phyloP scores from a whole-genome alignment of 2,797 vertebrate species.

The Clarias laeviceps region DNA sequence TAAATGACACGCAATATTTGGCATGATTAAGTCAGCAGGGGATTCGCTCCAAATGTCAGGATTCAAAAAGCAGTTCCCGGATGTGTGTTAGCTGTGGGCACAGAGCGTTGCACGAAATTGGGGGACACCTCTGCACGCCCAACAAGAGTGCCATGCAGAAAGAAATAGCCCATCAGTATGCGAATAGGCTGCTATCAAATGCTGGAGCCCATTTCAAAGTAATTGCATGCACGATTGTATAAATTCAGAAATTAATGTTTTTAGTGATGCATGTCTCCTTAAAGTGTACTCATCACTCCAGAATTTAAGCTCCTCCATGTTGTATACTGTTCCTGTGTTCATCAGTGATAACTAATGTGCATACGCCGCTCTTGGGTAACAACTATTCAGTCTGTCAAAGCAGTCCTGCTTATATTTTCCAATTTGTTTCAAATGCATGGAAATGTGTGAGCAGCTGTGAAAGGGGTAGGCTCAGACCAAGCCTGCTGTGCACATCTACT shows the following conservation, averaged over 20 bases:
- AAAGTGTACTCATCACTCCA: not conserved
- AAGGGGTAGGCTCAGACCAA: conserved; percentile 37
- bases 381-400: conserved; percentile 25
- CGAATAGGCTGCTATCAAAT: not conserved
- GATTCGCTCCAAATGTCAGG: conserved; percentile 80
- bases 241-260: not conserved
- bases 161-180: conserved; percentile 25
- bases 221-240: not conserved
- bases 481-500: conserved; percentile 43
- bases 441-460: conserved; percentile 44
- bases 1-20: conserved; percentile 81
- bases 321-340: not conserved
- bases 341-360: not conserved
- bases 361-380: conserved; percentile 22
- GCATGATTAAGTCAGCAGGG: conserved; percentile 81
- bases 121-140: conserved; percentile 24
- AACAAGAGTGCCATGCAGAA: conserved; percentile 14
- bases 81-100: conserved; percentile 45
- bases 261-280: not conserved
- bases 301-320: not conserved
- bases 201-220: no score
- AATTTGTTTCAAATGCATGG: conserved; percentile 41
- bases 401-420: conserved; percentile 28
- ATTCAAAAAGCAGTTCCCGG: conserved; percentile 66
- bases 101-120: conserved; percentile 41